Conservation (phyloP, 2,113 vertebrate genomes). For the Bos javanicus region DNA sequence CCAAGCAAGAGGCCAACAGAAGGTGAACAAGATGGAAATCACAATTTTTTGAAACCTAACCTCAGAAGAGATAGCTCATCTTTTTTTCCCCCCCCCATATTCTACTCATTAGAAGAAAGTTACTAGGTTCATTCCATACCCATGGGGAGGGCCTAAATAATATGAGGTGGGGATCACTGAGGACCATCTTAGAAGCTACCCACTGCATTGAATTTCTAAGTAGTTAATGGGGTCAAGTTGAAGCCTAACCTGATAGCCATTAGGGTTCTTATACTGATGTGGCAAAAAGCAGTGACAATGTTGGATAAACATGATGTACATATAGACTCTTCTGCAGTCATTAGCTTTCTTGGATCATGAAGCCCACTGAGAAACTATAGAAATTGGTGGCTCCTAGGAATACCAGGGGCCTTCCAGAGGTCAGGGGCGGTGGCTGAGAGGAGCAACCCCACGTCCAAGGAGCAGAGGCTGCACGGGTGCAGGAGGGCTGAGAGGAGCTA, state of each 20-base stretch:
- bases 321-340: neutral
- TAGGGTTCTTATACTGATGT: neutral
- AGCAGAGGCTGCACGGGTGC: fast-evolving
- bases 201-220: neutral
- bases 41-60: neutral
- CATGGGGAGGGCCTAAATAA: neutral
- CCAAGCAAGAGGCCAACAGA: neutral
- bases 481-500: too few species aligned
- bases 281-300: neutral
- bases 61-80: neutral
- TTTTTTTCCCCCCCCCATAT: neutral
- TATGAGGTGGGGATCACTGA: neutral
- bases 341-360: neutral
- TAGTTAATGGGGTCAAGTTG: neutral
- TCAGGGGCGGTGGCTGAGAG: fast-evolving
- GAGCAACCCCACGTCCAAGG: too few species aligned
- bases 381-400: neutral
- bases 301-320: neutral
- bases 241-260: neutral
- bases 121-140: neutral
- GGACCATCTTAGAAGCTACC: neutral
- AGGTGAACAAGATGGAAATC: neutral
- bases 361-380: neutral
- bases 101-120: neutral
- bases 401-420: too few species aligned